These are phyloP conservation scores for Muntiacus reevesi DNA, from an alignment of 2,113 vertebrate genomes.

Conservation along the genomic window DNA sequence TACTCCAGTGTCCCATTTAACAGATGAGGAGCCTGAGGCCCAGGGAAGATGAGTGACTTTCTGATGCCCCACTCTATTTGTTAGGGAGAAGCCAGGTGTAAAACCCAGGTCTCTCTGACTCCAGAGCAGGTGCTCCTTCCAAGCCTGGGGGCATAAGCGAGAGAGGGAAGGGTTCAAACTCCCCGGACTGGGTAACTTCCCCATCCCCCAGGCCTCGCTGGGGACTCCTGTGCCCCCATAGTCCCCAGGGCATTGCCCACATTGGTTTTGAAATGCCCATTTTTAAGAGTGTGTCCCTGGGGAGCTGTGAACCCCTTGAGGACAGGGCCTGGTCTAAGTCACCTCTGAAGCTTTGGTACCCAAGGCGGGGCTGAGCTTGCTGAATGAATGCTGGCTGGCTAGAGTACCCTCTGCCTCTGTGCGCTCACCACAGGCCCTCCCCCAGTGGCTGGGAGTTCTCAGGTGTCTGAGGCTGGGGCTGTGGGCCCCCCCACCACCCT, in stretches of 20 bases:
- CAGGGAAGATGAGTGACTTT: background rate
- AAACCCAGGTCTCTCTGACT: background rate
- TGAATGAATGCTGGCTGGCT: background rate
- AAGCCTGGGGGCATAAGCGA: background rate
- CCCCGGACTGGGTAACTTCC: too few relatives aligned
- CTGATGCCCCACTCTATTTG: background rate
- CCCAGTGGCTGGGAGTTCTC: background rate
- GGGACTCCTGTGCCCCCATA: background rate
- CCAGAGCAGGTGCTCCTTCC: background rate
- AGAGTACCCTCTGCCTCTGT: rapidly evolving
- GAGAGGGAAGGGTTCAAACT: background rate
- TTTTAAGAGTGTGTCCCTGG: background rate
- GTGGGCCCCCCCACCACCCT: rapidly evolving
- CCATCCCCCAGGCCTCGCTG: background rate
- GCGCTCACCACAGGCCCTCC: background rate
- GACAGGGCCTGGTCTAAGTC: background rate
- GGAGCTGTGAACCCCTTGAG: background rate
- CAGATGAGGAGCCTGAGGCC: background rate
- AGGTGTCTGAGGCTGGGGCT: background rate
- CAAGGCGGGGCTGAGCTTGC: background rate
- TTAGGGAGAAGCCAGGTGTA: background rate
- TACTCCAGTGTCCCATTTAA: background rate
- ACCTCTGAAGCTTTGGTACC: background rate
- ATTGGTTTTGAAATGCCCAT: background rate
- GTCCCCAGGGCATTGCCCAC: background rate